Conservation (phyloP, 2,888 invertebrate species). For the Caenorhabditis doughertyi region DNA sequence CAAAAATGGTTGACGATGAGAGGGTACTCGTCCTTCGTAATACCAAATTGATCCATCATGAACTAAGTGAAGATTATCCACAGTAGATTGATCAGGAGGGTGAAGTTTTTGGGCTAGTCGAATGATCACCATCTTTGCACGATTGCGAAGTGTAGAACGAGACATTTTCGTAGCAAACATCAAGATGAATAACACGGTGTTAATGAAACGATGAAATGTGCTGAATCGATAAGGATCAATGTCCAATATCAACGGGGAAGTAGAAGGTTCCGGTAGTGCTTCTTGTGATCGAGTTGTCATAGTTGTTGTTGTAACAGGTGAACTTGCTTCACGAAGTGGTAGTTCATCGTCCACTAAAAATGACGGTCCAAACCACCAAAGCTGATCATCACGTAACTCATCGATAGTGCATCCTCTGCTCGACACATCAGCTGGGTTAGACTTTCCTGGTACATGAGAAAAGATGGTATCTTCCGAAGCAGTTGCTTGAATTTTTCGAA, state of each 20-base stretch:
- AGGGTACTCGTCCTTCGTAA: neutral
- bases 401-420: conserved; percentile 15
- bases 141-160: neutral
- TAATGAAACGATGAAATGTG: conserved; percentile 7
- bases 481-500: neutral
- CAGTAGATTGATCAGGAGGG: conserved; percentile 1
- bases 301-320: neutral
- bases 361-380: conserved; percentile 36
- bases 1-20: neutral
- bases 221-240: conserved; percentile 23
- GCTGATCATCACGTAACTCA: neutral
- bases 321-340: neutral
- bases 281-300: neutral
- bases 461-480: neutral
- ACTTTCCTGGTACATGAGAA: conserved; percentile 28
- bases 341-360: neutral
- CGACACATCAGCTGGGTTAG: conserved; percentile 32
- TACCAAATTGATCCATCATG: neutral
- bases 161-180: neutral
- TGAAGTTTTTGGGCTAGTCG: conserved; percentile 32
- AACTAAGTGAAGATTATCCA: conserved; percentile 2
- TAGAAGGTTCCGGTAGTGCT: neutral
- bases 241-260: no score
- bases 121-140: neutral
- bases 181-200: neutral